Conservation (phyloP, 2,888 invertebrate genomes). For the Ochropacha duplaris region DNA sequence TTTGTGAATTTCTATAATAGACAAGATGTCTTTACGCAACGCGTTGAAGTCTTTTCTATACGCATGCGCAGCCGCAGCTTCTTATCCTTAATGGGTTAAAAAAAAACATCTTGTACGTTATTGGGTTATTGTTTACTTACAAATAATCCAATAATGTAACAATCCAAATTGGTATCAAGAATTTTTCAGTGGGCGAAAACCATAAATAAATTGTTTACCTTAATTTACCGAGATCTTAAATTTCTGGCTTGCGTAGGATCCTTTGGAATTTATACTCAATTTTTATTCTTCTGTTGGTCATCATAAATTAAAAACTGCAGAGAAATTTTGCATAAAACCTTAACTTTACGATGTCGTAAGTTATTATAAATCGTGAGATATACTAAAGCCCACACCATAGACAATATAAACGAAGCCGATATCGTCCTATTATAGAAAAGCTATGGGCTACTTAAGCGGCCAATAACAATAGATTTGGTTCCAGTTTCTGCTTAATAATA, state of each 20-base stretch:
- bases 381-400: slow-evolving; percentile 30
- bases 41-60: slow-evolving; percentile 65
- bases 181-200: no score
- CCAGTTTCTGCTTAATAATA: slow-evolving; percentile 41
- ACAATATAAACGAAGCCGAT: slow-evolving; percentile 47
- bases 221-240: no score
- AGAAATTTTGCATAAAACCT: neutral
- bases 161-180: no score
- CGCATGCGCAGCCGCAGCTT: slow-evolving; percentile 29
- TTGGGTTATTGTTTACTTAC: no score
- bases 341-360: slow-evolving; percentile 16
- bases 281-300: neutral
- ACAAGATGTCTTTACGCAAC: slow-evolving; percentile 31
- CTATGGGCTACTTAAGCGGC: slow-evolving; percentile 55
- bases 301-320: no score
- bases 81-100: neutral
- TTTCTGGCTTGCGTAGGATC: no score
- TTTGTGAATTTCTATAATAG: no score
- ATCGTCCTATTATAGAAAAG: slow-evolving; percentile 56
- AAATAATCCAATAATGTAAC: no score
- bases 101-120: no score
- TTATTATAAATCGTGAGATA: slow-evolving; percentile 34
- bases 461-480: slow-evolving; percentile 51
- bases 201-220: no score
- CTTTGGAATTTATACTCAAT: neutral